phyloP scores from a whole-genome alignment of 2,797 vertebrate species.

The Hafferia zeledoni region DNA sequence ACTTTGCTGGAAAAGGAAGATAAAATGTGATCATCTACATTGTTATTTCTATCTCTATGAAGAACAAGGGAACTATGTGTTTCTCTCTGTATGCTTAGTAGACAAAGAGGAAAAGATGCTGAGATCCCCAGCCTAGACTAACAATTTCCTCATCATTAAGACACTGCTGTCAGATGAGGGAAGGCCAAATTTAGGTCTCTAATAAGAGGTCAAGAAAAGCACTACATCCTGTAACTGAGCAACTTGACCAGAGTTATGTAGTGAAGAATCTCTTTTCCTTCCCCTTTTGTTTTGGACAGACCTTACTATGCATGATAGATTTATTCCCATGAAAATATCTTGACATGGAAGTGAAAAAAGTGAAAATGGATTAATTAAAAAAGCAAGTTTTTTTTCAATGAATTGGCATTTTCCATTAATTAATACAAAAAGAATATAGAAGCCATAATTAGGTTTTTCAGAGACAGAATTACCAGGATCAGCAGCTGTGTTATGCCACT shows the following conservation, averaged over 20 bases:
- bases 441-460: not conserved
- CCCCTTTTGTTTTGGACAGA: not conserved
- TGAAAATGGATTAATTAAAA: not conserved
- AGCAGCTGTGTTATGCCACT: not conserved
- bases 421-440: not conserved
- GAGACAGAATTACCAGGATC: not conserved
- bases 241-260: not conserved
- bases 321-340: not conserved
- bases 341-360: not conserved
- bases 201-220: not conserved
- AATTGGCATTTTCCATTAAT: conserved; percentile 8
- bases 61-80: not conserved
- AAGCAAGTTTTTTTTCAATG: not conserved
- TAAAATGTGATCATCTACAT: not conserved
- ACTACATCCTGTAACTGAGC: not conserved
- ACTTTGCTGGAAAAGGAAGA: not conserved
- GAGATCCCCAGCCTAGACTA: not conserved
- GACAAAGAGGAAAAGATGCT: not conserved
- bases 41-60: accelerated
- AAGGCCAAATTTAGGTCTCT: not conserved
- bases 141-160: not conserved
- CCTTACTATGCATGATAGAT: not conserved
- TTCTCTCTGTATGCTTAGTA: not conserved
- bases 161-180: not conserved
- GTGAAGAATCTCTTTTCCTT: not conserved